Percentiles rank a stretch among this genome's conserved stretches.
Conservation (phyloP, 2,888 invertebrate genomes). For the Xanthostigma xanthostigma region DNA sequence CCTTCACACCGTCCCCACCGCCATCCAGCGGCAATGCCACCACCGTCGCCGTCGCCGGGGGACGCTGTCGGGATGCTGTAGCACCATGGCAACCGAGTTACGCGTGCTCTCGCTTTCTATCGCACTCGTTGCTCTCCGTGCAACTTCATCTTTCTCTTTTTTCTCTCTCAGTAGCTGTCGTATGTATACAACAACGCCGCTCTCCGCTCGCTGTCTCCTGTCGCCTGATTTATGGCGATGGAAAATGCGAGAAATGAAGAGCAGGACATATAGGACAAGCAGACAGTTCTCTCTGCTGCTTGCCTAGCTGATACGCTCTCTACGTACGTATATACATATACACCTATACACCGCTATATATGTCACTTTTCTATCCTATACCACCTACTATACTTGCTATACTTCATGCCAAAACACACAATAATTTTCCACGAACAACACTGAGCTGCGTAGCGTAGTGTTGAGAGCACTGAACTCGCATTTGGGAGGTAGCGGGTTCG, state of each 20-base stretch:
- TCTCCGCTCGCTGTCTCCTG: constrained; percentile 26
- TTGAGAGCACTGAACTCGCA: no score
- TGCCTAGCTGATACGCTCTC: neutral
- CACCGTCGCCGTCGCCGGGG: constrained; percentile 5
- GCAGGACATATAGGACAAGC: constrained; percentile 20
- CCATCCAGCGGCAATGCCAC: neutral
- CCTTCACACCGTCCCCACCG: neutral
- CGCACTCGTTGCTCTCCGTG: constrained; percentile 15
- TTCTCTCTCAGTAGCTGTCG: neutral
- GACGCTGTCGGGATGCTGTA: constrained; percentile 27
- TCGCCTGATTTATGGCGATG: constrained; percentile 35
- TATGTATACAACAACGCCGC: neutral
- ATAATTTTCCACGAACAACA: no score
- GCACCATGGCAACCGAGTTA: constrained; percentile 27
- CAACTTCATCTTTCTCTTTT: neutral
- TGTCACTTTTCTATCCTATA: neutral
- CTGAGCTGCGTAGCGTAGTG: no score
- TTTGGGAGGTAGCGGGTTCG: no score
- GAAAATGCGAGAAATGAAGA: constrained; percentile 37
- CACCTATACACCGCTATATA: neutral
- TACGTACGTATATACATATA: neutral
- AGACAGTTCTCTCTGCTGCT: constrained; percentile 1
- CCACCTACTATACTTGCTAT: no score
- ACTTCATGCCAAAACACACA: no score
- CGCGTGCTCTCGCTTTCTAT: constrained; percentile 23